Percentiles rank a stretch among this genome's conserved stretches.
Evolutionary conservation across 2,797 vertebrate species (phyloP).

Genomic region (Hydrophis major): DNA sequence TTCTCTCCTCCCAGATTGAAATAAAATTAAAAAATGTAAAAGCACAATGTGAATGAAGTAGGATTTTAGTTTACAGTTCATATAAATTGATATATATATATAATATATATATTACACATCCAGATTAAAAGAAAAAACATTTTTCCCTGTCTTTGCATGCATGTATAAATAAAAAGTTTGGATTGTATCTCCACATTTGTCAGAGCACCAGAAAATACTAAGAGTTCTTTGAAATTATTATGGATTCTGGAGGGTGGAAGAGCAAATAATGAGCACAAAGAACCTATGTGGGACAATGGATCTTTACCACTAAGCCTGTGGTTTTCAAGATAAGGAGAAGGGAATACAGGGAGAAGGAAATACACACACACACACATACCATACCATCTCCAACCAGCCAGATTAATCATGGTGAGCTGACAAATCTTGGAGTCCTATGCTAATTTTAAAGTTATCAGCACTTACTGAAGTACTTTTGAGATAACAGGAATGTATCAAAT

Average conservation of each 20-base stretch:
- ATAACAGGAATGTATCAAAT: background rate
- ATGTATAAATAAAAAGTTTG: background rate
- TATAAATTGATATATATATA: no score
- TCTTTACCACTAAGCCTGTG: background rate
- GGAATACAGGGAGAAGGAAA: background rate
- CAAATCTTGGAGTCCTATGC: background rate
- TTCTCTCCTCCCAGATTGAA: background rate
- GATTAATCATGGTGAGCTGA: background rate
- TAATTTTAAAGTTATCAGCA: background rate
- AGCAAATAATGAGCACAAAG: background rate
- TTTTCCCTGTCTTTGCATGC: background rate
- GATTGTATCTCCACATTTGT: background rate
- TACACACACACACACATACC: background rate
- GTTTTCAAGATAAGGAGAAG: background rate
- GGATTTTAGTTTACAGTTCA: no score
- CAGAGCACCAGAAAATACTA: background rate
- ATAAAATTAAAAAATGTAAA: background rate
- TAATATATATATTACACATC: no score
- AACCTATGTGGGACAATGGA: background rate
- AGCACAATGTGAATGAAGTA: background rate
- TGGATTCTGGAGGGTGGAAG: background rate
- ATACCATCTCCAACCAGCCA: background rate
- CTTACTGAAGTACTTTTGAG: background rate
- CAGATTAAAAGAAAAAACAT: background rate
- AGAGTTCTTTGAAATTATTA: background rate